Conservation (phyloP, 2,888 invertebrate genomes). For the Caenorhabditis japonica region DNA sequence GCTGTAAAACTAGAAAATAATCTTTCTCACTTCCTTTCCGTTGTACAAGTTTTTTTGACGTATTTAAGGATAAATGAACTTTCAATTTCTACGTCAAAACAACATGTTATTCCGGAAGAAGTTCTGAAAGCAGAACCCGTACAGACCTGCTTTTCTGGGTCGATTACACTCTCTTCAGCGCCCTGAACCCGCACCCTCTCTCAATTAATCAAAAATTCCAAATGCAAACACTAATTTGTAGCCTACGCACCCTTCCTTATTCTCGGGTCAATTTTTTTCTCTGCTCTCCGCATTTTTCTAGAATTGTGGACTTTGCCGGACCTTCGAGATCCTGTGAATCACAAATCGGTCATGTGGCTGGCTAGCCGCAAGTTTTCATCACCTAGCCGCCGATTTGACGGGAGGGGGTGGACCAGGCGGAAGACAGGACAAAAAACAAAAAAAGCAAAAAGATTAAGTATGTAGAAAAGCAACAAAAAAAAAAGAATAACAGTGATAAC, state of each 20-base stretch:
- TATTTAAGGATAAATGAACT: too few relatives aligned
- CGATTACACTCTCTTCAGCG: slow-evolving; percentile 42
- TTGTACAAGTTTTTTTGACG: too few relatives aligned
- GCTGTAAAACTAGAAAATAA: too few relatives aligned
- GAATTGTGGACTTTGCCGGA: background rate
- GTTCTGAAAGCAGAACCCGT: background rate
- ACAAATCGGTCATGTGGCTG: slow-evolving; percentile 16
- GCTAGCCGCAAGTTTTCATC: background rate
- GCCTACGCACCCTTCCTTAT: slow-evolving; percentile 32
- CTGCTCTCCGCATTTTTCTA: slow-evolving; percentile 6
- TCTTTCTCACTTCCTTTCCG: too few relatives aligned
- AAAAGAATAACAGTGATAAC: slow-evolving; percentile 24
- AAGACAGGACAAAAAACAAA: slow-evolving; percentile 33
- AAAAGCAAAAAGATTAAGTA: too few relatives aligned
- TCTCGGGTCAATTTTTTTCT: slow-evolving; percentile 36
- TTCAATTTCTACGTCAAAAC: slow-evolving; percentile 1
- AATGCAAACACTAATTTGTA: slow-evolving; percentile 55
- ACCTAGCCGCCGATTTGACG: slow-evolving; percentile 13
- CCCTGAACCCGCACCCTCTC: background rate
- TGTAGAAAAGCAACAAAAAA: too few relatives aligned
- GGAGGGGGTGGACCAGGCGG: background rate
- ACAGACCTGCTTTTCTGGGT: slow-evolving; percentile 14
- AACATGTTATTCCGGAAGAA: slow-evolving; percentile 2
- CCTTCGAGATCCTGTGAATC: background rate
- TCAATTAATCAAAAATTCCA: slow-evolving; percentile 54